These are phyloP conservation scores for Volucella inflata DNA, from an alignment of 2,888 invertebrate species.

Conservation along the genomic window DNA sequence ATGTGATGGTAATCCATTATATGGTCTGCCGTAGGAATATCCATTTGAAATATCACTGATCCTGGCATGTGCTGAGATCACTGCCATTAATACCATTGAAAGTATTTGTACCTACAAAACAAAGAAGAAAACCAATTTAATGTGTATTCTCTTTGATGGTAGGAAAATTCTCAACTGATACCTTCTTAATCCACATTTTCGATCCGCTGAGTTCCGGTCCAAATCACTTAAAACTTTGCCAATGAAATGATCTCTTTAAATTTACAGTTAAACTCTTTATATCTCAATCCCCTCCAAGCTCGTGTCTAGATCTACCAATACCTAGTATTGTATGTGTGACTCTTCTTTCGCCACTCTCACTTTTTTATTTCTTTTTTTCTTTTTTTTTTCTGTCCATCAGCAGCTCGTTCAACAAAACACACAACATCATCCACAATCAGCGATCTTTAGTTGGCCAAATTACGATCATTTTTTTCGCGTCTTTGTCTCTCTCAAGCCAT, in stretches of 20 bases:
- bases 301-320: background rate
- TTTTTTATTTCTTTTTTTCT: constrained; percentile 7
- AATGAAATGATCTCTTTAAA: constrained; percentile 61
- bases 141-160: background rate
- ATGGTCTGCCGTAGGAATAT: no score
- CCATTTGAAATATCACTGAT: background rate
- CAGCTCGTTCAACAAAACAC: constrained; percentile 37
- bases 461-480: constrained; percentile 2
- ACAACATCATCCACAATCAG: constrained; percentile 41
- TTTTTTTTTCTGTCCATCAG: constrained; percentile 39
- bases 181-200: constrained; percentile 63
- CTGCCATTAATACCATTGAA: constrained; percentile 11
- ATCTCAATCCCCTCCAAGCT: constrained; percentile 57
- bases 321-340: background rate
- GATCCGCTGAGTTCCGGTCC: constrained; percentile 33
- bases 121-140: background rate
- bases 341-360: constrained; percentile 63
- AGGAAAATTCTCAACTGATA: constrained; percentile 20
- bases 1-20: no score
- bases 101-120: constrained; percentile 31
- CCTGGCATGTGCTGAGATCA: background rate
- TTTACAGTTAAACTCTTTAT: constrained; percentile 58
- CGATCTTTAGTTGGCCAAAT: constrained; percentile 54
- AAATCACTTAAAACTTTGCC: constrained; percentile 30
- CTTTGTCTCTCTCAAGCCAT: constrained; percentile 30